A percentile compares a stretch with the other conserved stretches of the same genome.
These are phyloP conservation scores for Tigriopus japonicus DNA, from an alignment of 1,140 invertebrate species.

Conservation along the genomic window DNA sequence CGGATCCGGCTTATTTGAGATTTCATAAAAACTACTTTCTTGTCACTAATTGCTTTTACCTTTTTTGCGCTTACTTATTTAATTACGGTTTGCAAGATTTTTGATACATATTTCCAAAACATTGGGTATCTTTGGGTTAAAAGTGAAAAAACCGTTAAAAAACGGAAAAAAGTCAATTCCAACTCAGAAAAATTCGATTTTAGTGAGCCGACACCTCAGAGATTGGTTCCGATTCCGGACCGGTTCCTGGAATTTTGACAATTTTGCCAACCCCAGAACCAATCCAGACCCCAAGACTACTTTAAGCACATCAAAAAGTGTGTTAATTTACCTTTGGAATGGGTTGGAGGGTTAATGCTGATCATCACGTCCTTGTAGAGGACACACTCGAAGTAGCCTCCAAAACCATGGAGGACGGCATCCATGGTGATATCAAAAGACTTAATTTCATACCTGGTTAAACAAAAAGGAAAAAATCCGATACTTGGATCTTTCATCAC, in stretches of 20 bases:
- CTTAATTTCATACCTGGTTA: conserved; percentile 38
- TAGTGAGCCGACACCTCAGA: too few relatives aligned
- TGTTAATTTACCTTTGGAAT: conserved; percentile 41
- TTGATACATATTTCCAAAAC: too few relatives aligned
- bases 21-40: too few relatives aligned
- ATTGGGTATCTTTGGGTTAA: too few relatives aligned
- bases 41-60: too few relatives aligned
- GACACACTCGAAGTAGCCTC: conserved; percentile 78
- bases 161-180: background rate
- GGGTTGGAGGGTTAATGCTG: conserved; percentile 70
- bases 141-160: too few relatives aligned
- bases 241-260: background rate
- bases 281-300: background rate
- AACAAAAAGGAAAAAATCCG: conserved; percentile 5
- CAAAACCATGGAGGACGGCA: conserved; percentile 72
- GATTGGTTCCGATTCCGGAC: too few relatives aligned
- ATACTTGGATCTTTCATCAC: background rate
- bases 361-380: conserved; percentile 65
- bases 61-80: too few relatives aligned
- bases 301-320: background rate
- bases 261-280: background rate
- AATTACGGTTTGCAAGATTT: too few relatives aligned
- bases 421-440: conserved; percentile 49
- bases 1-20: too few relatives aligned
- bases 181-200: background rate